Conservation (phyloP, 2,888 invertebrate species). For the Notodonta dromedarius region DNA sequence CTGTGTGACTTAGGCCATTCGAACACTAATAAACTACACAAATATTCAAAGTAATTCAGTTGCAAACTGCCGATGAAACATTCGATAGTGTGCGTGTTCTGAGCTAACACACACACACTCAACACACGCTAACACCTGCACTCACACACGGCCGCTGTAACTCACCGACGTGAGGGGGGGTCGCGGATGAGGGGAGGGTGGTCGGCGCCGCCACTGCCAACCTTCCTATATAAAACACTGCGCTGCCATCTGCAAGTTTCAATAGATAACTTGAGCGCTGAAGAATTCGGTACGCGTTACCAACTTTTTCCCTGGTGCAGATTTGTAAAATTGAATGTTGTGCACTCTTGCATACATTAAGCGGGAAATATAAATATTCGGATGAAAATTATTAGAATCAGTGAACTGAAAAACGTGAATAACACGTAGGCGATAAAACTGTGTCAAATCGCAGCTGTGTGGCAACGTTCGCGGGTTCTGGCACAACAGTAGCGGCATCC, state of each 20-base stretch:
- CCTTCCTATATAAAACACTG: constrained; percentile 79
- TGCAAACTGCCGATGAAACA: constrained; percentile 41
- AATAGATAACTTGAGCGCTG: constrained; percentile 81
- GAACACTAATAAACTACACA: constrained; percentile 39
- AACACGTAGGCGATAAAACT: constrained; percentile 49
- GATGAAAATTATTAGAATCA: constrained; percentile 47
- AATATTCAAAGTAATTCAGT: constrained; percentile 57
- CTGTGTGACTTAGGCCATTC: constrained; percentile 27
- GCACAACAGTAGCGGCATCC: constrained; percentile 28
- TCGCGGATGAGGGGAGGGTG: constrained; percentile 41
- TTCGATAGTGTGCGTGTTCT: constrained; percentile 46
- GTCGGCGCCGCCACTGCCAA: constrained; percentile 58
- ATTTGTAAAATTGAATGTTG: constrained; percentile 66
- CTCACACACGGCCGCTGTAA: constrained; percentile 39
- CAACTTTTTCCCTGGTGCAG: constrained; percentile 65
- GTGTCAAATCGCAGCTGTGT: constrained; percentile 61
- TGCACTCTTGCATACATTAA: constrained; percentile 59
- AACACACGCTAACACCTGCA: constrained; percentile 39
- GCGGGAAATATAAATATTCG: constrained; percentile 65
- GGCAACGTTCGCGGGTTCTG: constrained; percentile 40
- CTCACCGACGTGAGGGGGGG: constrained; percentile 28
- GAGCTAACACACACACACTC: constrained; percentile 17
- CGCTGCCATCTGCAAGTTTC: constrained; percentile 83
- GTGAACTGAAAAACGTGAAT: constrained; percentile 42
- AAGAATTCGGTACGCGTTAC: constrained; percentile 74